These are phyloP conservation scores for Corydoras sp. DNA, from an alignment of 2,113 vertebrate genomes.

Conservation along the genomic window DNA sequence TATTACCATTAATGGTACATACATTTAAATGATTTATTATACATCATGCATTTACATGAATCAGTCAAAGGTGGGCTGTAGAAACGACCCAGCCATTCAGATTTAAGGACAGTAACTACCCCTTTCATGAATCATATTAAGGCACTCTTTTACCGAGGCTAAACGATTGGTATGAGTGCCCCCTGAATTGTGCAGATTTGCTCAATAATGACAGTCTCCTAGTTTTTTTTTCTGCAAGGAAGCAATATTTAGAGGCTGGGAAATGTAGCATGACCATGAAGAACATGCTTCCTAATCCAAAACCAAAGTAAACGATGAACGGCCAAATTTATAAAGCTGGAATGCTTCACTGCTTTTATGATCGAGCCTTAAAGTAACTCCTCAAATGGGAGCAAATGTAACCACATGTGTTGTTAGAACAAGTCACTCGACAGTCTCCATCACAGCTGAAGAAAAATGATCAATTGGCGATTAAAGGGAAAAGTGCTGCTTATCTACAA, in stretches of 20 bases:
- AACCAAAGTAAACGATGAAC: background rate
- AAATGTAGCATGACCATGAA: conserved; percentile 5
- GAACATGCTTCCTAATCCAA: conserved; percentile 4
- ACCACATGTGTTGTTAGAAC: conserved; percentile 25
- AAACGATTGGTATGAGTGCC: no score
- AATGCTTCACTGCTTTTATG: conserved; percentile 12
- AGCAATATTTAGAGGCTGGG: background rate
- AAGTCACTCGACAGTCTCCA: conserved; percentile 4
- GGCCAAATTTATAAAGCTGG: conserved; percentile 12
- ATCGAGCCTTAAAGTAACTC: conserved; percentile 14
- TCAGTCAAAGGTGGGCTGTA: no score
- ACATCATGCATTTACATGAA: no score
- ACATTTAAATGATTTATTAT: no score
- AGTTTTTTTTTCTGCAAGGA: background rate
- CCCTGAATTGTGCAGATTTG: no score
- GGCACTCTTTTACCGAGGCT: no score
- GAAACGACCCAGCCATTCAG: no score
- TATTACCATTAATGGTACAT: no score
- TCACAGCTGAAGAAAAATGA: conserved; percentile 24
- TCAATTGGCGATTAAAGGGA: conserved; percentile 5
- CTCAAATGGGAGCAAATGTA: conserved; percentile 24
- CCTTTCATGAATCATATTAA: no score
- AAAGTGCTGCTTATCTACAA: conserved; percentile 20
- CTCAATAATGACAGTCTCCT: background rate
- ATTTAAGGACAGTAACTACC: no score